Evolutionary conservation across 2,113 vertebrate species (phyloP).

Genomic region (Desmodus rotundus): DNA sequence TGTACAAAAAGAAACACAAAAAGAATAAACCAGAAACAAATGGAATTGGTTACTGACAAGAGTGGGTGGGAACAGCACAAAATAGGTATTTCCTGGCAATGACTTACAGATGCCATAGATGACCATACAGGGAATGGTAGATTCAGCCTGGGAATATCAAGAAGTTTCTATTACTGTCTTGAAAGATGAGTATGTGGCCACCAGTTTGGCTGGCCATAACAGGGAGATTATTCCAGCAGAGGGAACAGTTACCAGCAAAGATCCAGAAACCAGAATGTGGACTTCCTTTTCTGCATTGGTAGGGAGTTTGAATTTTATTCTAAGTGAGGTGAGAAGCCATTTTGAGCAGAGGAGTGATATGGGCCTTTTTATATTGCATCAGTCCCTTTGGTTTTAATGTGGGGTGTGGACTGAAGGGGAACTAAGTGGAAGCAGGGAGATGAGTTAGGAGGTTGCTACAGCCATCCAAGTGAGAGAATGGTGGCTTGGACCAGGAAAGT

Average conservation of each 20-base stretch:
- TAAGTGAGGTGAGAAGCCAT: constrained; percentile 1
- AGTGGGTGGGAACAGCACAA: neutral
- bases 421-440: neutral
- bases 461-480: no score
- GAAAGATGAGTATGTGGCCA: neutral
- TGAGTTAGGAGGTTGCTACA: neutral
- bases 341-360: neutral
- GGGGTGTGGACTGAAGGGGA: neutral
- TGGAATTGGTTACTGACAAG: neutral
- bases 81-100: neutral
- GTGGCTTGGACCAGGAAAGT: neutral
- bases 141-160: neutral
- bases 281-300: neutral
- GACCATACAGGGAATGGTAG: neutral
- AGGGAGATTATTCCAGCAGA: constrained; percentile 18
- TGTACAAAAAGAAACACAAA: constrained; percentile 24
- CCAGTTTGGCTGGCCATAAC: neutral
- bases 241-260: neutral
- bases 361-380: neutral
- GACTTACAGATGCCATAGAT: neutral
- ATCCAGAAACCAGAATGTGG: neutral
- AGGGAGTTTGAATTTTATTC: neutral
- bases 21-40: neutral
- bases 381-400: neutral
- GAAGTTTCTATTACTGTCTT: constrained; percentile 19